Percentiles rank a stretch among this genome's conserved stretches.
Evolutionary conservation across 2,888 invertebrate species (phyloP).

Genomic region (Apocheima hispidaria): DNA sequence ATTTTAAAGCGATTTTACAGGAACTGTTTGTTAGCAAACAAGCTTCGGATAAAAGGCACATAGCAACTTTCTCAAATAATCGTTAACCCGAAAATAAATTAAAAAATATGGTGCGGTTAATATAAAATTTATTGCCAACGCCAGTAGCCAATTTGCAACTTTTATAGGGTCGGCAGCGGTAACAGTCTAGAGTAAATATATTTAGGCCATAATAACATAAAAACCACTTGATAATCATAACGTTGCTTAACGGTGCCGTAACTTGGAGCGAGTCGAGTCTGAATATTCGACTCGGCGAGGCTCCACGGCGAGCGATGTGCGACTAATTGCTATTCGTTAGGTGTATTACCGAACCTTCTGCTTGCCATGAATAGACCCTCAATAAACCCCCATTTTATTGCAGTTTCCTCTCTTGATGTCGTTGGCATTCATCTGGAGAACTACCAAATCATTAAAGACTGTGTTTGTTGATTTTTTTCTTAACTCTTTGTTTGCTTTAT

Average conservation of each 20-base stretch:
- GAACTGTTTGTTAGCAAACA: constrained; percentile 50
- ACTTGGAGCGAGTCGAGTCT: constrained; percentile 40
- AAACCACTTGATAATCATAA: constrained; percentile 56
- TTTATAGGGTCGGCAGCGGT: constrained; percentile 48
- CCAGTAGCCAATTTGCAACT: constrained; percentile 54
- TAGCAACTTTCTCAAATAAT: constrained; percentile 45
- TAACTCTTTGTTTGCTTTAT: constrained; percentile 81
- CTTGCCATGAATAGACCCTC: constrained; percentile 66
- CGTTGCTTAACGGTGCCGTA: constrained; percentile 50
- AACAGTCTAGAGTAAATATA: constrained; percentile 52
- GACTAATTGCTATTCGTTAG: constrained; percentile 62
- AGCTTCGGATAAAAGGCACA: constrained; percentile 47
- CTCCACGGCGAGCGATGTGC: constrained; percentile 42
- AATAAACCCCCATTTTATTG: constrained; percentile 80
- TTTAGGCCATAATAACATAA: constrained; percentile 48
- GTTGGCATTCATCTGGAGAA: constrained; percentile 80
- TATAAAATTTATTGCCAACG: constrained; percentile 52
- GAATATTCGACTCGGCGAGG: constrained; percentile 28
- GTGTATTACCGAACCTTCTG: constrained; percentile 53
- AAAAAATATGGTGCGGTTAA: constrained; percentile 52
- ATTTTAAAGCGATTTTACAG: constrained; percentile 27
- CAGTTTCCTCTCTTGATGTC: constrained; percentile 76
- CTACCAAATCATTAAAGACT: constrained; percentile 81
- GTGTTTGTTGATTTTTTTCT: constrained; percentile 80
- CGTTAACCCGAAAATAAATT: constrained; percentile 55